These are phyloP conservation scores for Diadumene lineata DNA, from an alignment of 92 coral and sea anemone genomes.

Conservation along the genomic window DNA sequence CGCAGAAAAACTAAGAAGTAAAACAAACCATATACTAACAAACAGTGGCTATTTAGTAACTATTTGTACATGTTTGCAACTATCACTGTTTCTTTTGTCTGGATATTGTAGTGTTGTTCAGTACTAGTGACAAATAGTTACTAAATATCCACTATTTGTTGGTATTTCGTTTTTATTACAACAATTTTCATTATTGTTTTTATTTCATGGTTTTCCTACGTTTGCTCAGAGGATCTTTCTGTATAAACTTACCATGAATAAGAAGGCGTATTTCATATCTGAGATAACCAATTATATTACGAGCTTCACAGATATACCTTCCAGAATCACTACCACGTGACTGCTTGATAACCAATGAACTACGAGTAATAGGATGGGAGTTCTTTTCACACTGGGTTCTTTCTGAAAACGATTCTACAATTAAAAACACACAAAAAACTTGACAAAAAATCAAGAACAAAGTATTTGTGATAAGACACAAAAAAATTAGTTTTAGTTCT, in stretches of 20 bases:
- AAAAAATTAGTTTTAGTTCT: neutral
- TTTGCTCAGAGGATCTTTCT: neutral
- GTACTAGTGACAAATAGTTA: too few relatives aligned
- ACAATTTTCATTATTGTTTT: neutral
- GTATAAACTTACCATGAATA: conserved; percentile 2
- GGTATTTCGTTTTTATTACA: neutral
- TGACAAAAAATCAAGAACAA: neutral
- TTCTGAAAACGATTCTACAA: neutral
- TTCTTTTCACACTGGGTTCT: neutral
- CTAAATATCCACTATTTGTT: too few relatives aligned
- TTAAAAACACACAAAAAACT: neutral
- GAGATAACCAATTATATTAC: conserved; percentile 4
- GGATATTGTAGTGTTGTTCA: too few relatives aligned
- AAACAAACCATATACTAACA: too few relatives aligned
- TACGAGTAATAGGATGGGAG: conserved; percentile 1
- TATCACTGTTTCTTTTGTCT: too few relatives aligned
- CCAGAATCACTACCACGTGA: conserved; percentile 18
- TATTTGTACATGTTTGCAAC: too few relatives aligned
- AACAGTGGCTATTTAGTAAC: too few relatives aligned
- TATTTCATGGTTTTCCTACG: too few relatives aligned
- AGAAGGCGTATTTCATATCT: conserved; percentile 10
- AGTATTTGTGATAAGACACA: too few relatives aligned
- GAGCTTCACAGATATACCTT: conserved; percentile 13
- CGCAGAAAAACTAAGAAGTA: too few relatives aligned
- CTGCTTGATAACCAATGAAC: conserved; percentile 18